phyloP scores from a whole-genome alignment of 2,888 invertebrate species.

The Isotomurus palustris region DNA sequence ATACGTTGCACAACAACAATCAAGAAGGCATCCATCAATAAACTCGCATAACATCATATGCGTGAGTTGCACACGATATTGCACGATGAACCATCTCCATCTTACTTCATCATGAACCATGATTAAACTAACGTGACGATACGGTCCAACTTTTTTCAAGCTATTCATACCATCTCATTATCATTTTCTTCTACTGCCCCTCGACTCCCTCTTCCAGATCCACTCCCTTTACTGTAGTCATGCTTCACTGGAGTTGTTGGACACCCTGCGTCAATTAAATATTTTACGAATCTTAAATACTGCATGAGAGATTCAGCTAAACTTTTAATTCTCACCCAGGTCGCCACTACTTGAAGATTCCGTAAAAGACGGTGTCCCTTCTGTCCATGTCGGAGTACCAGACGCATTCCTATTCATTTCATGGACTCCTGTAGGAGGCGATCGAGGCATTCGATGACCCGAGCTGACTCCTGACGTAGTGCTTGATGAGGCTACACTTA shows the following conservation, averaged over 20 bases:
- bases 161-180: constrained; percentile 39
- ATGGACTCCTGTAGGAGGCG: constrained; percentile 29
- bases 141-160: background rate
- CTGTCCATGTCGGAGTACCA: constrained; percentile 92
- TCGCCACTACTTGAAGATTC: constrained; percentile 92
- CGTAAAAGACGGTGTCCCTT: constrained; percentile 95
- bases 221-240: constrained; percentile 3
- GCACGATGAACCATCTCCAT: too few species aligned
- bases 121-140: too few species aligned
- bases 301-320: too few species aligned
- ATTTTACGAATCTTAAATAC: background rate
- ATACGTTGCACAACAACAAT: constrained; percentile 9
- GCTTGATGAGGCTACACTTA: constrained; percentile 62
- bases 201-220: constrained; percentile 10
- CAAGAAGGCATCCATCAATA: constrained; percentile 10
- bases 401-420: constrained; percentile 61
- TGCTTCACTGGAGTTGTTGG: constrained; percentile 34
- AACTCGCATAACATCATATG: too few species aligned
- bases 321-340: constrained; percentile 62
- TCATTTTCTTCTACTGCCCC: constrained; percentile 27
- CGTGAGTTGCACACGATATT: too few species aligned
- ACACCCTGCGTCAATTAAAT: constrained; percentile 16
- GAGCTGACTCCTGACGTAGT: constrained; percentile 53
- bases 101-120: too few species aligned
- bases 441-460: constrained; percentile 32